Evolutionary conservation across 2,113 vertebrate species (phyloP), one percentile per base, ranked within the genome.

Genomic region (Arvicanthis niloticus): DNA sequence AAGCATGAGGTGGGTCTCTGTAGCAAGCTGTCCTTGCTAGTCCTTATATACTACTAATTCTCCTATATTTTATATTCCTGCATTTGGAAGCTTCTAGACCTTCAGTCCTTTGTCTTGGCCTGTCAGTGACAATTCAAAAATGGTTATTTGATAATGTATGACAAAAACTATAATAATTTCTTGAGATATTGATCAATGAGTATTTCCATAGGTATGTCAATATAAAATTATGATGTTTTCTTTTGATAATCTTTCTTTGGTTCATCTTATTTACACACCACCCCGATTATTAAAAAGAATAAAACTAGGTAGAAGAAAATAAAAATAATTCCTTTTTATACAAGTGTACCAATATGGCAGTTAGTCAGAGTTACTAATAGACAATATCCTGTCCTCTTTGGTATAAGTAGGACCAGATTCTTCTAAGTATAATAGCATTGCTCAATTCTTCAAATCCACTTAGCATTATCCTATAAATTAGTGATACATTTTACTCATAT

Each of bases 381-480:
- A 29, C 34, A 80, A 26, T 11, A 93, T 80, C 78, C 42, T 89
- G 34, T 56, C 48, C 29, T 90, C 16, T 51, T 48, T 85, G 22
- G 2, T 77, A 37, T 45, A 67, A n/a, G 60, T 62, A 93, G 73
- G 17, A n/a, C 90, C 48, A 94, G 8, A 84, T 72, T 6, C 93
- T 88, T 86, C 53, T 81, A 73, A 93, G 92, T 93, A 67, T 34
- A 94, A 34, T 8, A 60, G n/a, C 56, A 84, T 78, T 85, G 78
- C 29, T 93, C 84, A 94, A 17, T 87, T 42, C 31, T 89, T 37
- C 26, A 76, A 68, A 89, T 88, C 6, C 72, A 88, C 51, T 42
- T 58, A 58, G 34, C 56, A 86, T 80, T 94, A 94, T 94, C 16
- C 37, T 93, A 85, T 95, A 96, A 84, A 95, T 86, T 65, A 97